phyloP scores from a whole-genome alignment of 1,140 invertebrate species.

The Yoshiicerus persimilis region DNA sequence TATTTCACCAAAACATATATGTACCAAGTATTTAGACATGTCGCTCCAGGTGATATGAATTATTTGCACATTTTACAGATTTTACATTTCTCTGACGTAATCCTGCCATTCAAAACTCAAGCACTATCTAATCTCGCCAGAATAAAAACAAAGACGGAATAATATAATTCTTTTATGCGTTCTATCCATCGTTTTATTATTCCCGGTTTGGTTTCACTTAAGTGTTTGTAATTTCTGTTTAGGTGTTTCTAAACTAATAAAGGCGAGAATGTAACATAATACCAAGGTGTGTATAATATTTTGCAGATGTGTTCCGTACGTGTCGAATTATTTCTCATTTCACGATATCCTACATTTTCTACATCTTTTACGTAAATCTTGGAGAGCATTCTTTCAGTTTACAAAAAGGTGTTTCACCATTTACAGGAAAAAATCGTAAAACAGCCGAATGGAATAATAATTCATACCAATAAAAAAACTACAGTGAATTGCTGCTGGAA shows the following conservation, averaged over 20 bases:
- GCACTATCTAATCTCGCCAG: no score
- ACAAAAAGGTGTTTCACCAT: background rate
- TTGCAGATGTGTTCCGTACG: background rate
- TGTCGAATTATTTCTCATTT: background rate
- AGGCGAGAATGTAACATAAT: background rate
- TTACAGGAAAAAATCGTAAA: background rate
- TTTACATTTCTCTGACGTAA: no score
- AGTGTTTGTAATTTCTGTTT: background rate
- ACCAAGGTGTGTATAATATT: background rate
- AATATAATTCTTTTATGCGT: background rate
- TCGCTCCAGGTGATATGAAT: background rate
- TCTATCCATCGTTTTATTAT: background rate
- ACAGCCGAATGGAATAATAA: conserved; percentile 1
- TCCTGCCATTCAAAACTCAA: no score
- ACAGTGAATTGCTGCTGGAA: background rate
- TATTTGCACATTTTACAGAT: background rate
- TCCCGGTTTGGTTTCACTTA: background rate
- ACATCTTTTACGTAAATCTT: background rate
- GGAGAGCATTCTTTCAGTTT: background rate
- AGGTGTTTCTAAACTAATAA: background rate
- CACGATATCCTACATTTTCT: no score
- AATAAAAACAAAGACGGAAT: background rate
- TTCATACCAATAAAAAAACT: background rate
- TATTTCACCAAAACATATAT: background rate
- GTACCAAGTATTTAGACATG: background rate